Evolutionary conservation across 2,888 invertebrate species (phyloP).

Genomic region (Heliconius ethilla): DNA sequence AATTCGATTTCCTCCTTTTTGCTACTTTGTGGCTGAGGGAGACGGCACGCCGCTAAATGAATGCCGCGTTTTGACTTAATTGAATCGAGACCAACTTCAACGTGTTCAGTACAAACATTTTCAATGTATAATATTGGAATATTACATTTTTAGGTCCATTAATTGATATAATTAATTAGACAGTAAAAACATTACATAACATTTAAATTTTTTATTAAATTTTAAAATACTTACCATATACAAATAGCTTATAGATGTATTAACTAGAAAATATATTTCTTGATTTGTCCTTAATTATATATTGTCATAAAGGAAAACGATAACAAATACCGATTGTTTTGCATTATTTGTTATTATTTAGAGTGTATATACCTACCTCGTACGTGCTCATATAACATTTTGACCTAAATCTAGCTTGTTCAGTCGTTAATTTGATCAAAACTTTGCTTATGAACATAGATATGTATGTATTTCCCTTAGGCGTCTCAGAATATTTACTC

Average conservation of each 20-base stretch:
- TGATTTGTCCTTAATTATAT: not conserved
- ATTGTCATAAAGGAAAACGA: not conserved
- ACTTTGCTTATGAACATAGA: slow-evolving; percentile 17
- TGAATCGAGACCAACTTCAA: slow-evolving; percentile 6
- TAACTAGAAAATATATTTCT: not conserved
- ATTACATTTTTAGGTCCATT: not conserved
- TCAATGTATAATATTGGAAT: not conserved
- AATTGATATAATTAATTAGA: not conserved
- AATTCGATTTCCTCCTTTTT: slow-evolving; percentile 6
- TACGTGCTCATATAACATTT: not conserved
- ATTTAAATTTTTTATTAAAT: too few species aligned
- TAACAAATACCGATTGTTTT: not conserved
- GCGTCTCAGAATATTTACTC: slow-evolving; percentile 17
- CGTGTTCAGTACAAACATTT: not conserved
- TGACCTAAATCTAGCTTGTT: slow-evolving; percentile 6
- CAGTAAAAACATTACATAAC: too few species aligned
- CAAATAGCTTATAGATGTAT: not conserved
- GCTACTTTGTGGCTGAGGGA: slow-evolving; percentile 7
- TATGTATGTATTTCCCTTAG: slow-evolving; percentile 22
- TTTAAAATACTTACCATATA: not conserved
- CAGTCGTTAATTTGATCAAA: slow-evolving; percentile 13
- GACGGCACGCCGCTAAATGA: not conserved
- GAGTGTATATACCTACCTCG: not conserved
- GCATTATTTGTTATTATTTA: not conserved
- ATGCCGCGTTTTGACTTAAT: slow-evolving; percentile 3